A percentile compares a stretch with the other conserved stretches of the same genome.
Evolutionary conservation across 2,888 invertebrate species (phyloP).

Genomic region (Mycalesis mineus): DNA sequence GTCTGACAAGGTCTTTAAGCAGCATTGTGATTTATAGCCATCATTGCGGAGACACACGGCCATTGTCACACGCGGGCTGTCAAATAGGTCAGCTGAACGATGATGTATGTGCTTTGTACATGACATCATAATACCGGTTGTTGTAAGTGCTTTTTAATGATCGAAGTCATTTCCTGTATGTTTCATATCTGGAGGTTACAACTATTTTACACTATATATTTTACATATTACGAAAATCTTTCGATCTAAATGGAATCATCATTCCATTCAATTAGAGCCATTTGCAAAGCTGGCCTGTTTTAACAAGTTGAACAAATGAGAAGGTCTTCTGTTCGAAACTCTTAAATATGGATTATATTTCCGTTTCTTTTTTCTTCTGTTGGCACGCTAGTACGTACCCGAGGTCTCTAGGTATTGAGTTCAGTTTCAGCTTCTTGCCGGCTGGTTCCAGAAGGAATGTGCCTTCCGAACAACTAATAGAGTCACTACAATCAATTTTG

Average conservation of each 20-base stretch:
- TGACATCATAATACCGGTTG: not conserved
- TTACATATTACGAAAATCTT: not conserved
- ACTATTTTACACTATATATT: too few relatives aligned
- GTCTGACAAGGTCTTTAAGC: slow-evolving; percentile 15
- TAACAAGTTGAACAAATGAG: too few relatives aligned
- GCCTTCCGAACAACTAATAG: too few relatives aligned
- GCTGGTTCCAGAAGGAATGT: too few relatives aligned
- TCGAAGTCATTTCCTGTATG: not conserved
- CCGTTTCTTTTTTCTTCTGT: too few relatives aligned
- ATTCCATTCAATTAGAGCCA: not conserved
- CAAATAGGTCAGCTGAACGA: slow-evolving; percentile 23
- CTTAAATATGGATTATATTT: too few relatives aligned
- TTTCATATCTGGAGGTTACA: too few relatives aligned
- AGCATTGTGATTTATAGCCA: slow-evolving; percentile 27
- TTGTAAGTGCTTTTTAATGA: slow-evolving; percentile 1
- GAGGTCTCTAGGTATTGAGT: too few relatives aligned
- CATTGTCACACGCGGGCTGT: slow-evolving; percentile 19
- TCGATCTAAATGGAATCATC: not conserved
- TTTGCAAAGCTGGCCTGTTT: not conserved
- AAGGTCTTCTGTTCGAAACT: too few relatives aligned
- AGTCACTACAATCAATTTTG: too few relatives aligned
- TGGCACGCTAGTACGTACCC: too few relatives aligned
- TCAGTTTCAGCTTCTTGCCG: too few relatives aligned
- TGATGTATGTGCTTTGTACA: not conserved
- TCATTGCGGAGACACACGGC: slow-evolving; percentile 14